Conservation (phyloP, 1,140 invertebrate species). For the Dreissena polymorpha region DNA sequence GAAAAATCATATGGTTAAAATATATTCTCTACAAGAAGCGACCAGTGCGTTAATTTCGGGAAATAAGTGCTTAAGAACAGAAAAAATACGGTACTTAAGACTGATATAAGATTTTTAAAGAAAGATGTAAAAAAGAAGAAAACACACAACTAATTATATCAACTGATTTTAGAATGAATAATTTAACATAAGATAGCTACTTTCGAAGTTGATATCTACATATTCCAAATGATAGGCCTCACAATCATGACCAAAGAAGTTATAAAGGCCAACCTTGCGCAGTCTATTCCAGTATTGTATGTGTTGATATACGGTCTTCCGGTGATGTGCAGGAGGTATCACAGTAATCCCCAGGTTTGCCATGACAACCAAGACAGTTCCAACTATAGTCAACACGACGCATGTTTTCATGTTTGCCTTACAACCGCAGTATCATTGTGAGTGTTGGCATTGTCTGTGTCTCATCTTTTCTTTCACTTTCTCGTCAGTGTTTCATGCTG, state of each 20-base stretch:
- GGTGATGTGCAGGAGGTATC: neutral
- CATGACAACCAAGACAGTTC: neutral
- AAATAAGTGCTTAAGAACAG: no score
- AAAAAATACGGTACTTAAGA: neutral
- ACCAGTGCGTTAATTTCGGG: no score
- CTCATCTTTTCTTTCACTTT: no score
- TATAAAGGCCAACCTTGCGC: conserved; percentile 31
- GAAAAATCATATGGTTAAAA: no score
- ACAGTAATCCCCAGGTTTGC: neutral
- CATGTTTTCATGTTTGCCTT: no score
- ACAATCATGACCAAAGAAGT: neutral
- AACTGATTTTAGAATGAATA: neutral
- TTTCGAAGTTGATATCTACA: neutral
- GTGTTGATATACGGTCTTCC: conserved; percentile 8
- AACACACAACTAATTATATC: neutral
- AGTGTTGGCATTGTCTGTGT: no score
- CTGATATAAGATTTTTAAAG: neutral
- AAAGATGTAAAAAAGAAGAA: neutral
- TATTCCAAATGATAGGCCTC: neutral
- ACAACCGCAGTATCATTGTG: no score
- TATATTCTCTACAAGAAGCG: no score
- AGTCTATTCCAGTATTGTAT: conserved; percentile 45
- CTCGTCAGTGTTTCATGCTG: no score
- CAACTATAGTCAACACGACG: no score
- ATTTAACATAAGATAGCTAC: neutral